Evolutionary conservation across 2,113 vertebrate genomes (phyloP).

Genomic region (Dinomys branickii): DNA sequence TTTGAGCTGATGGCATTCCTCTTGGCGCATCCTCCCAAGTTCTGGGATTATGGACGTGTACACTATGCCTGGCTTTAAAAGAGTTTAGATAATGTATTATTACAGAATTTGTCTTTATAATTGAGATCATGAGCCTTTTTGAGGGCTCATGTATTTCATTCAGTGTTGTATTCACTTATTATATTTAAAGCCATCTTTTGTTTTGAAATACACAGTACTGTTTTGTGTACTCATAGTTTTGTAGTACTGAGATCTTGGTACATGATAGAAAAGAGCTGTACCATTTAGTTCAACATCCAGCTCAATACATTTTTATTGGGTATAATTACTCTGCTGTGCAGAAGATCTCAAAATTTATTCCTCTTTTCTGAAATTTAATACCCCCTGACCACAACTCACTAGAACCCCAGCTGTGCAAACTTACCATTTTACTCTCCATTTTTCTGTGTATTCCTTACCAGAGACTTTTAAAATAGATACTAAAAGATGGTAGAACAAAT

Average conservation of each 20-base stretch:
- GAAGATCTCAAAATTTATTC: background rate
- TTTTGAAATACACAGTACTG: background rate
- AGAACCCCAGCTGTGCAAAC: too few relatives aligned
- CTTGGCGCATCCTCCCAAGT: background rate
- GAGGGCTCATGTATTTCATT: background rate
- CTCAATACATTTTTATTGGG: background rate
- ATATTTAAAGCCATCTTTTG: background rate
- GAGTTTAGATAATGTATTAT: background rate
- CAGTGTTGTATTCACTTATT: background rate
- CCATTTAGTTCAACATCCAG: background rate
- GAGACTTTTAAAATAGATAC: conserved; percentile 21
- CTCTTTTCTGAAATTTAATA: background rate
- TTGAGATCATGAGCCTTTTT: background rate
- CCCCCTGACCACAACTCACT: background rate
- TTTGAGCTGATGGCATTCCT: background rate
- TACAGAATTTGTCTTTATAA: background rate
- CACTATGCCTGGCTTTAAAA: background rate
- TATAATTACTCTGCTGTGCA: background rate
- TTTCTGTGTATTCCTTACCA: conserved; percentile 3
- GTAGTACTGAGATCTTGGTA: background rate
- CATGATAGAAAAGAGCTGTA: background rate
- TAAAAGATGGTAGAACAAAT: too few relatives aligned
- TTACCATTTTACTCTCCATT: background rate
- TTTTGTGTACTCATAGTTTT: background rate
- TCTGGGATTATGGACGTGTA: background rate